Conservation (phyloP, 1,140 invertebrate species). For the Hypothenemus hampei region DNA sequence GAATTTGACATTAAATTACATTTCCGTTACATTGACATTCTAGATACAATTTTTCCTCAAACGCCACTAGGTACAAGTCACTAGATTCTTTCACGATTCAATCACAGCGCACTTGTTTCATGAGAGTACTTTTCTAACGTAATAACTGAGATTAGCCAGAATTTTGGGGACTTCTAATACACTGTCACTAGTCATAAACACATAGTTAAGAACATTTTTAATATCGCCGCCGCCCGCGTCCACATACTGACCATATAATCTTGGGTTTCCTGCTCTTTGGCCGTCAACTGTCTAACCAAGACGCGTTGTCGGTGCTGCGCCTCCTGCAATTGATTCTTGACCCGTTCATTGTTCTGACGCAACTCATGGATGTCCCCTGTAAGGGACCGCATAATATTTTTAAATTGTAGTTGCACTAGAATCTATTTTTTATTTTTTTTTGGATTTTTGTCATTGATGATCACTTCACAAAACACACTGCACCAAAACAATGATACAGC, state of each 20-base stretch:
- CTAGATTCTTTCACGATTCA: too few relatives aligned
- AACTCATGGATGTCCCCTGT: slow-evolving; percentile 68
- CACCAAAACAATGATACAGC: slow-evolving; percentile 40
- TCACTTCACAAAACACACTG: slow-evolving; percentile 41
- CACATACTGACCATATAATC: slow-evolving; percentile 81
- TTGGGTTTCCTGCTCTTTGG: slow-evolving; percentile 95
- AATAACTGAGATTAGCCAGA: too few relatives aligned
- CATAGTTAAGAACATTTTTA: slow-evolving; percentile 35
- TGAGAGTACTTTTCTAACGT: too few relatives aligned
- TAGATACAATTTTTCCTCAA: too few relatives aligned
- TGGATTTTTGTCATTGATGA: too few relatives aligned
- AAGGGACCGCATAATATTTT: slow-evolving; percentile 39
- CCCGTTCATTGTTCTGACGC: slow-evolving; percentile 75
- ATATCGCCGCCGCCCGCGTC: slow-evolving; percentile 13
- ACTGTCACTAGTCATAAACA: slow-evolving; percentile 13
- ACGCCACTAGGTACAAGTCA: too few relatives aligned
- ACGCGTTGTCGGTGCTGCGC: slow-evolving; percentile 86
- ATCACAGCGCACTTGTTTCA: too few relatives aligned
- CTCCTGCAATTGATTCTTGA: slow-evolving; percentile 77
- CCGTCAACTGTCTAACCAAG: slow-evolving; percentile 81
- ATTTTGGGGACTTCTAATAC: too few relatives aligned
- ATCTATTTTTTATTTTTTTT: too few relatives aligned
- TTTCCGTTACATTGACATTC: too few relatives aligned
- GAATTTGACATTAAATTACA: too few relatives aligned
- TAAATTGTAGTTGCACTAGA: too few relatives aligned